phyloP scores from a whole-genome alignment of 2,113 vertebrate genomes.

The human (Homo sapiens) region GRCh38 chr7:75573501-75574000 shows the following conservation, averaged over 20 bases:
- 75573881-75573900: constrained; percentile 98
- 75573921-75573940: not conserved
- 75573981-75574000: accelerated
- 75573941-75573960: not conserved
- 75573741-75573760: constrained; percentile 86
- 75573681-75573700: not conserved
- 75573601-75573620: not conserved
- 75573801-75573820: constrained; percentile 96
- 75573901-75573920: constrained; percentile 81
- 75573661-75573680: not conserved
- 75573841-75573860: constrained; percentile 97
- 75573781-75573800: constrained; percentile 98
- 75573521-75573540: too few species aligned
- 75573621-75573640: not conserved
- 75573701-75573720: not conserved
- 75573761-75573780: constrained; percentile 98
- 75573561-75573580: not conserved
- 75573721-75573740: not conserved
- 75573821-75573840: constrained; percentile 97
- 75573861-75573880: constrained; percentile 95
- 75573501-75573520: too few species aligned
- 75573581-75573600: not conserved
- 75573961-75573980: not conserved
- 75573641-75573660: not conserved
- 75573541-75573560: not conserved